phyloP scores from a whole-genome alignment of 2,888 invertebrate genomes.

The Cataglyphis rosenhaueri region DNA sequence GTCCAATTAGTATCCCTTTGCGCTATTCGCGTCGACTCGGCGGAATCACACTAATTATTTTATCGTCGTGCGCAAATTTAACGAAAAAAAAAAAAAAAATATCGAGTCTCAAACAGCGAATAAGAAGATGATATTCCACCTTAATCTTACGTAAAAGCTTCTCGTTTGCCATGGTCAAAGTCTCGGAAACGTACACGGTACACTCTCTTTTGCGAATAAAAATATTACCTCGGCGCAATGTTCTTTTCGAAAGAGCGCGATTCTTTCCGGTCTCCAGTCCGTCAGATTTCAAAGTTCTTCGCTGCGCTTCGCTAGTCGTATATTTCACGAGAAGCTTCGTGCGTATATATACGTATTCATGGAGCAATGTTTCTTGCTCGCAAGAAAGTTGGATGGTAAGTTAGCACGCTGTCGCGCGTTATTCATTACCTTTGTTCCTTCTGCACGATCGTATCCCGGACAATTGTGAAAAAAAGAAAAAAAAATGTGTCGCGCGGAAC shows the following conservation, averaged over 20 bases:
- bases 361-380: slow-evolving; percentile 62
- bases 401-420: slow-evolving; percentile 60
- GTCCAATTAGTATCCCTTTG: slow-evolving; percentile 15
- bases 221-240: slow-evolving; percentile 37
- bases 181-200: slow-evolving; percentile 15
- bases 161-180: slow-evolving; percentile 11
- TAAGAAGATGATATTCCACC: not conserved
- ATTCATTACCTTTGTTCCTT: slow-evolving; percentile 63
- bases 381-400: slow-evolving; percentile 62
- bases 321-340: slow-evolving; percentile 50
- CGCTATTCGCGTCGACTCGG: not conserved
- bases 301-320: slow-evolving; percentile 40
- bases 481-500: slow-evolving; percentile 15
- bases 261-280: slow-evolving; percentile 47
- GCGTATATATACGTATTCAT: slow-evolving; percentile 57
- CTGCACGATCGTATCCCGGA: slow-evolving; percentile 50
- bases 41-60: slow-evolving; percentile 14
- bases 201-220: slow-evolving; percentile 45
- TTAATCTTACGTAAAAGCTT: slow-evolving; percentile 38
- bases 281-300: slow-evolving; percentile 58
- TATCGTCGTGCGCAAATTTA: not conserved
- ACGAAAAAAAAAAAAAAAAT: slow-evolving; percentile 17
- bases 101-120: not conserved
- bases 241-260: slow-evolving; percentile 43
- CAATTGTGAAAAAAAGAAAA: slow-evolving; percentile 46